Conservation (phyloP, 2,888 invertebrate species). For the Acrocyrtus sp. region DNA sequence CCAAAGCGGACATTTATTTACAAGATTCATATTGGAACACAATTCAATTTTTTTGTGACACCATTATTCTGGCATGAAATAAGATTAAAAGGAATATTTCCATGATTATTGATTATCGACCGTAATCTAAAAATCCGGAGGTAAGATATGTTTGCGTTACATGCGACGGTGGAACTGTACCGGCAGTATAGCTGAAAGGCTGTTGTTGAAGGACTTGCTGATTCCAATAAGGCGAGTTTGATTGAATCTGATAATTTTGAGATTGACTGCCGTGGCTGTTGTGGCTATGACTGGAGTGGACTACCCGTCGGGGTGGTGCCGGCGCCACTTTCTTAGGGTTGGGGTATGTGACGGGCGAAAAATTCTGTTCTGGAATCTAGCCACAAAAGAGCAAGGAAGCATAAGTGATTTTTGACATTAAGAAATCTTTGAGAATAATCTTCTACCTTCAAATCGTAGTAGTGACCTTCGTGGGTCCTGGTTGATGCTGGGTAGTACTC, state of each 20-base stretch:
- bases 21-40: no score
- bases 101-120: no score
- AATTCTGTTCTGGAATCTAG: slow-evolving; percentile 27
- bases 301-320: slow-evolving; percentile 21
- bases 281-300: slow-evolving; percentile 13
- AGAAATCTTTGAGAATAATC: background rate
- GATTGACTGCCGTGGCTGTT: background rate
- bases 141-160: slow-evolving; percentile 29
- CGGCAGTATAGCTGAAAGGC: slow-evolving; percentile 29
- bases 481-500: background rate
- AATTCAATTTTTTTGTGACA: no score
- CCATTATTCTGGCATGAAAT: no score
- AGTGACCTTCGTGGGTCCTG: slow-evolving; percentile 26
- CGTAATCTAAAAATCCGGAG: slow-evolving; percentile 36
- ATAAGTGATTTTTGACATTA: no score
- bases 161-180: slow-evolving; percentile 5
- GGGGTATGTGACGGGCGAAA: background rate
- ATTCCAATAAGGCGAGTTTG: slow-evolving; percentile 19
- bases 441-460: slow-evolving; percentile 46
- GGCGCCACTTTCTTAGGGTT: slow-evolving; percentile 24
- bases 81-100: no score
- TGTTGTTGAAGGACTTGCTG: slow-evolving; percentile 35
- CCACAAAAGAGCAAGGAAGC: no score
- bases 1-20: no score
- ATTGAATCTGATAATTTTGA: no score